A percentile compares a stretch with the other conserved stretches of the same genome.
phyloP scores from a whole-genome alignment of 2,797 vertebrate species.

The Pangasius macronema region DNA sequence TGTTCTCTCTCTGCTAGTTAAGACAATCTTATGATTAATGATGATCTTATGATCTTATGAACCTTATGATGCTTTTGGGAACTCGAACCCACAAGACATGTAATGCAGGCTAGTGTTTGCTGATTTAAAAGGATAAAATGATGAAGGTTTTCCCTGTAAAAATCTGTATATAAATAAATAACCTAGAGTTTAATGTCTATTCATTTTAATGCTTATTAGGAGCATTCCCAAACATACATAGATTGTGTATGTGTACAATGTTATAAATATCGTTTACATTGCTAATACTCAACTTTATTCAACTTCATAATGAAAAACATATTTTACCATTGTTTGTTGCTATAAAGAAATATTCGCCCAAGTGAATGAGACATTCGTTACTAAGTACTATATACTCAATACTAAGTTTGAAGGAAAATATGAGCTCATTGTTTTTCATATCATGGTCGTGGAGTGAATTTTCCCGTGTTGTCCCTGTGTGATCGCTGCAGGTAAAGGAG shows the following conservation, averaged over 20 bases:
- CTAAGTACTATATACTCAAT: background rate
- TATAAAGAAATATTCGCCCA: too few relatives aligned
- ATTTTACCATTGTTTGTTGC: background rate
- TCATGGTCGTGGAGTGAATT: background rate
- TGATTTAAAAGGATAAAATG: too few relatives aligned
- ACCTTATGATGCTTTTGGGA: too few relatives aligned
- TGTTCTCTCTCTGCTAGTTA: background rate
- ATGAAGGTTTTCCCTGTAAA: too few relatives aligned
- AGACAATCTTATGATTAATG: too few relatives aligned
- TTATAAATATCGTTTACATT: background rate
- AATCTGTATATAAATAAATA: background rate
- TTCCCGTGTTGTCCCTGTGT: background rate
- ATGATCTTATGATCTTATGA: too few relatives aligned
- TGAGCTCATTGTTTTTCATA: background rate
- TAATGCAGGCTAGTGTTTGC: too few relatives aligned
- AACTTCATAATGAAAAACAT: background rate
- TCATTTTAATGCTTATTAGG: background rate
- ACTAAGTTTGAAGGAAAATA: background rate
- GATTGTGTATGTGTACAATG: background rate
- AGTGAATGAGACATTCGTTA: background rate
- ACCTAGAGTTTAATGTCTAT: background rate
- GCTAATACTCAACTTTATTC: background rate
- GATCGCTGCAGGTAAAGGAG: constrained; percentile 78
- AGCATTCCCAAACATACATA: background rate
- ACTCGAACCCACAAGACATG: too few relatives aligned